Evolutionary conservation across 2,888 invertebrate species (phyloP).

Genomic region (Rutpela maculata): DNA sequence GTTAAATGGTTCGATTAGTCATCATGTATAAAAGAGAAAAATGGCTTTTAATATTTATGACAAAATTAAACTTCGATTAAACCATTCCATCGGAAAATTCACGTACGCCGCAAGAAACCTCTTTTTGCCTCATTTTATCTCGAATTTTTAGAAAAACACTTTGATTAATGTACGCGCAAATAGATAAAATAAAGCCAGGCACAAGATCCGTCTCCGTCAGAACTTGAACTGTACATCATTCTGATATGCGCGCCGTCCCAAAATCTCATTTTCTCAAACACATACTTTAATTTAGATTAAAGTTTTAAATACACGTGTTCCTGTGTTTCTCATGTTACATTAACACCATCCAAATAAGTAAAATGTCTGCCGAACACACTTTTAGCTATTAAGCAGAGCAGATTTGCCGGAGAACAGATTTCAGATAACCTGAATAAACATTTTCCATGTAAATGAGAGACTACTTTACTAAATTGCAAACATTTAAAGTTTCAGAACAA

Average conservation of each 20-base stretch:
- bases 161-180: conserved; percentile 6
- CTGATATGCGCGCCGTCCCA: neutral
- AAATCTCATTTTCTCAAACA: conserved; percentile 29
- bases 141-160: conserved; percentile 14
- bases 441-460: conserved; percentile 38
- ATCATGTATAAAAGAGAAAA: neutral
- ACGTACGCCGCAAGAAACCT: neutral
- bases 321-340: conserved; percentile 23
- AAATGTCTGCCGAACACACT: conserved; percentile 30
- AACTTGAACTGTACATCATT: conserved; percentile 12
- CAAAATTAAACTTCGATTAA: conserved; percentile 7
- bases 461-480: conserved; percentile 42
- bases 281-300: conserved; percentile 35
- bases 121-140: conserved; percentile 20
- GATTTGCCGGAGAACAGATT: conserved; percentile 39
- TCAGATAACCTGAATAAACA: conserved; percentile 43
- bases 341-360: conserved; percentile 40
- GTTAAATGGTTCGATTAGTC: neutral
- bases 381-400: conserved; percentile 35
- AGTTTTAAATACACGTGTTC: conserved; percentile 24
- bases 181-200: conserved; percentile 4
- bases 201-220: conserved; percentile 12
- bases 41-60: neutral
- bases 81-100: neutral
- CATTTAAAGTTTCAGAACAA: conserved; percentile 39